Conservation (phyloP, 2,888 invertebrate species). For the Cryptophagus acutangulus region DNA sequence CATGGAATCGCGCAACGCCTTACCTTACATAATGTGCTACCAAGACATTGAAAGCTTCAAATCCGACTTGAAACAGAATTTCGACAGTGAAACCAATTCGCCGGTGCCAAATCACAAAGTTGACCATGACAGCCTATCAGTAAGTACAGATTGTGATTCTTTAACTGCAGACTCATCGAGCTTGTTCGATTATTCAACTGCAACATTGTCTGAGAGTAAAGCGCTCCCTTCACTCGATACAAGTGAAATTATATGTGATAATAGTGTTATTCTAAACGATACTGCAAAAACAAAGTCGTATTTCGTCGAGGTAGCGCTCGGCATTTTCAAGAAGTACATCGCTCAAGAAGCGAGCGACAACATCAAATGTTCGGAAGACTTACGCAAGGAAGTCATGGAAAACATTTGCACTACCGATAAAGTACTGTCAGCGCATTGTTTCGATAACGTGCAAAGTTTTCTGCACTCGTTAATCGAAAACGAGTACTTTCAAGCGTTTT, state of each 20-base stretch:
- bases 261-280: constrained; percentile 31
- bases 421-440: constrained; percentile 63
- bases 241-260: no score
- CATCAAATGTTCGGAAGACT: constrained; percentile 56
- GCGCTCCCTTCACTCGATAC: constrained; percentile 38
- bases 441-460: constrained; percentile 66
- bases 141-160: constrained; percentile 48
- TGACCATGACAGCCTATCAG: constrained; percentile 47
- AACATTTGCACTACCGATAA: constrained; percentile 65
- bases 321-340: constrained; percentile 73
- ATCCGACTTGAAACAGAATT: constrained; percentile 35
- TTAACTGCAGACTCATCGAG: constrained; percentile 44
- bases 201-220: constrained; percentile 28
- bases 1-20: constrained; percentile 69
- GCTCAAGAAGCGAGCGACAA: constrained; percentile 61
- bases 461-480: constrained; percentile 62
- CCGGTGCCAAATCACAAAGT: constrained; percentile 31
- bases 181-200: constrained; percentile 39
- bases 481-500: constrained; percentile 74
- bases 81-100: constrained; percentile 18
- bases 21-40: constrained; percentile 68
- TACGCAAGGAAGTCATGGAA: constrained; percentile 58
- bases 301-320: constrained; percentile 58
- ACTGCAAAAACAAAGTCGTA: constrained; percentile 28
- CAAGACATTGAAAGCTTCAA: constrained; percentile 69